Evolutionary conservation across 2,113 vertebrate genomes (phyloP).

Genomic region (Pedetes capensis): DNA sequence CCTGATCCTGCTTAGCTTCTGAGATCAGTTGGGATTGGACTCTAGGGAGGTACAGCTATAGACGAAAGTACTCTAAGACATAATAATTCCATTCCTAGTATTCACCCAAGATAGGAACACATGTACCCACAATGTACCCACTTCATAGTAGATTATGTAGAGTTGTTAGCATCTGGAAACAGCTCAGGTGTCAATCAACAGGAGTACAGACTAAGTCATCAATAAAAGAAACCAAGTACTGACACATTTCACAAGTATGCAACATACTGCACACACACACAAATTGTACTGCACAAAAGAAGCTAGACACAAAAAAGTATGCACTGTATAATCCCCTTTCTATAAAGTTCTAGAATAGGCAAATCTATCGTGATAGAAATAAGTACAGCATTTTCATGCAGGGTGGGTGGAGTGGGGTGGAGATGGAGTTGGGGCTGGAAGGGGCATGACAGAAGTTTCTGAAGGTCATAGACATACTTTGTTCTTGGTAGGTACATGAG

Average conservation of each 20-base stretch:
- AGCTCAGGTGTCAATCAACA: background rate
- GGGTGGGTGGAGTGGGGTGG: background rate
- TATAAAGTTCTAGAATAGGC: background rate
- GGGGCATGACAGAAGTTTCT: background rate
- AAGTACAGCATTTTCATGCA: background rate
- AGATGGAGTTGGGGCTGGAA: background rate
- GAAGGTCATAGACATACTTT: background rate
- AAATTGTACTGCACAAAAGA: background rate
- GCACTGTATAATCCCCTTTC: background rate
- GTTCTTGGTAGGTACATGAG: background rate
- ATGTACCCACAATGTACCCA: background rate
- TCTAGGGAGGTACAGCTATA: too few species aligned
- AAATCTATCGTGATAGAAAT: background rate
- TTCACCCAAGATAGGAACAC: constrained; percentile 31
- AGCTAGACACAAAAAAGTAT: background rate
- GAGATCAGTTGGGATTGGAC: too few species aligned
- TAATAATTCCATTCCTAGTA: background rate
- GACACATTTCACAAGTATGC: background rate
- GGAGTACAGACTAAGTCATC: background rate
- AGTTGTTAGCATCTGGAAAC: background rate
- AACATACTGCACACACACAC: background rate
- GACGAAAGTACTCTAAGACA: too few species aligned
- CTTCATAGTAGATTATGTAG: background rate
- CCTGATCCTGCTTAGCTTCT: too few species aligned
- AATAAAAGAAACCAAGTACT: background rate